A percentile compares a stretch with the other conserved stretches of the same genome.
phyloP scores from a whole-genome alignment of 2,113 vertebrate genomes.

The Barbus barbus region DNA sequence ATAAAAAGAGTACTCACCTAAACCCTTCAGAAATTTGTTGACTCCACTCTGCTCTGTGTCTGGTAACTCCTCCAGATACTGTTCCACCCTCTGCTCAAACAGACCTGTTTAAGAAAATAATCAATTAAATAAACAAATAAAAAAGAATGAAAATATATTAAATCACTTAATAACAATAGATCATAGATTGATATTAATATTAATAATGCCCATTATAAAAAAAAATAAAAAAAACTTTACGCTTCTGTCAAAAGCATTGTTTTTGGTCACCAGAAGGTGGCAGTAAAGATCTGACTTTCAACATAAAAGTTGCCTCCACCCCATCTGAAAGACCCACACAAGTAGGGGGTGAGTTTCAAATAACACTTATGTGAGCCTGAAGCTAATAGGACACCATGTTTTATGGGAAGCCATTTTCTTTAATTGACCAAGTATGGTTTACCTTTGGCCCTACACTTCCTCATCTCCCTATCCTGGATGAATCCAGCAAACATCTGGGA shows the following conservation, averaged over 20 bases:
- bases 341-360: neutral
- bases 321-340: neutral
- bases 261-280: conserved; percentile 48
- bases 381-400: neutral
- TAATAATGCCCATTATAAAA: neutral
- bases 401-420: too few relatives aligned
- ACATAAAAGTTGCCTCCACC: neutral
- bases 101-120: conserved; percentile 77
- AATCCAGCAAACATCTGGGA: conserved; percentile 99
- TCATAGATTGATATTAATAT: too few relatives aligned
- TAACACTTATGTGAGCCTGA: neutral
- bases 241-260: neutral
- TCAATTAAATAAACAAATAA: conserved; percentile 33
- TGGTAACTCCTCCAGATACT: conserved; percentile 96
- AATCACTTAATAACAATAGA: too few relatives aligned
- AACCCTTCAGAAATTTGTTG: conserved; percentile 95
- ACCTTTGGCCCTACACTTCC: conserved; percentile 96
- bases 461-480: conserved; percentile 95
- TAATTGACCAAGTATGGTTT: conserved; percentile 31
- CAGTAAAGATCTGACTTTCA: conserved; percentile 28
- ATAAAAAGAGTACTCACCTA: conserved; percentile 90
- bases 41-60: conserved; percentile 97
- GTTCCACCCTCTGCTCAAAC: conserved; percentile 95
- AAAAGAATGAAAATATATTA: neutral
- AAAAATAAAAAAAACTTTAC: too few relatives aligned